Base-by-base conservation (phyloP, 2,888 invertebrate species). In the Cylloceria caligata region DNA sequence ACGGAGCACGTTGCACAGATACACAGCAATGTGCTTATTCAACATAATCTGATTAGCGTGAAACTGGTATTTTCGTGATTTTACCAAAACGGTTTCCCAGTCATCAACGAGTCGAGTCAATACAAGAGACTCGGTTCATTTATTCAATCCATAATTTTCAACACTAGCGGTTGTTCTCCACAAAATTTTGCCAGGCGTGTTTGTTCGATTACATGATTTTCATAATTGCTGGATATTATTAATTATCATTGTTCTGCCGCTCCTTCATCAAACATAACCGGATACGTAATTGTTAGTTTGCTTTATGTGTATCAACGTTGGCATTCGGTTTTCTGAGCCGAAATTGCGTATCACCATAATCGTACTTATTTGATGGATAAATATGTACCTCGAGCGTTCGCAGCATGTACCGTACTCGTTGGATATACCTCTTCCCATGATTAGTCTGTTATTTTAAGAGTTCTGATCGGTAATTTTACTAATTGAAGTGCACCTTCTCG, bases 31-130 rank as follows among this genome's bases (percentile, higher is more conserved):
- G 65, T 73, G 52, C 67, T 80, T 68, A 74, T 68, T 80, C 60
- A 68, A 52, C 74, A 16, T 52, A 47, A 80, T 52, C 27, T 24
- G 67, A 67, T 79, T 67, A 19, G n/a, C 47, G 52, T 67, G 39
- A 67, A 67, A 73, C 6, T 7, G 19, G 21, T 39, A 47, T 60
- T 79, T 47, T 27, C 57, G 27, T 67, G 55, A 45, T 45, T 45
- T n/a, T 16, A n/a, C n/a, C n/a, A 0, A 5, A 16, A 1, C n/a
- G n/a, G 55, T 7, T 49, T 68, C 24, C 0, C 11, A 49, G 49
- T 49, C 34, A 13, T 45, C 24, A 13, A 27, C 21, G 34, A 11
- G 49, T 13, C 16, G 21, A 19, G 67, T 47, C 39, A 21, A 49
- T 39, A 16, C 2, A 1, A 49, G 34, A 13, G 6, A 34, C 7